Base-by-base conservation (phyloP, 2,888 invertebrate species). In the Morinoia aosen region DNA sequence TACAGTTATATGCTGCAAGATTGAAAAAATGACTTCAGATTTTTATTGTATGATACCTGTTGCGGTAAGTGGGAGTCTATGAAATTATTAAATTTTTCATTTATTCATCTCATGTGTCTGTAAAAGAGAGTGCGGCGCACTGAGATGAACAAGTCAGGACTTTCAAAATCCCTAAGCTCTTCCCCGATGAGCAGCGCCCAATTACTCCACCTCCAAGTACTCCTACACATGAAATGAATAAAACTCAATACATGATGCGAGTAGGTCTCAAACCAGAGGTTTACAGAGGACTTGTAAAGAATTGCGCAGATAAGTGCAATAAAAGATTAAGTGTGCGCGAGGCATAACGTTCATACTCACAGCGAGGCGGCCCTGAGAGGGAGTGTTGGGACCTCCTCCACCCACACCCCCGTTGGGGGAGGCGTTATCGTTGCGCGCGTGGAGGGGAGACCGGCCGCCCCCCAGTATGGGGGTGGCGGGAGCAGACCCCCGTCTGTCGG, bases 381-480 rank as follows among this genome's bases (percentile, higher is more conserved):
- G 94, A 25, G 94, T 94, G 58, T 57, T n/a, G 58, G 94, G 94
- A 3, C 58, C 58, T n/a, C 94, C 94, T 7, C 19, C 58, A 14
- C 98, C 98, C 97, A 98, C 98, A 97, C 98, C 98, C 97, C 98
- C 98, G 97, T 98, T 98, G 96, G 98, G 98, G 97, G 98, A 98
- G 97, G 98, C 97, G 96, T 97, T 98, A 98, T 98, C 97, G 97
- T 96, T 96, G 96, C 95, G 96, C 40, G 40, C 90, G 93, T 93
- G 93, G 19, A 93, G 93, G 64, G 95, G 95, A 39, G 58, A 64
- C 61, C 64, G 95, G n/a, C 61, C 95, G 10, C 95, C 96, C 98
- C 98, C 98, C 97, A 98, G 98, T 97, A 98, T 98, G 96, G 98
- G 98, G 97, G 98, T 98, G 97, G 98, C 98, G 96, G 99, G 99